A percentile compares a stretch with the other conserved stretches of the same genome.
Evolutionary conservation across 2,797 vertebrate genomes (phyloP).

Genomic region (Smutsia temminckii): DNA sequence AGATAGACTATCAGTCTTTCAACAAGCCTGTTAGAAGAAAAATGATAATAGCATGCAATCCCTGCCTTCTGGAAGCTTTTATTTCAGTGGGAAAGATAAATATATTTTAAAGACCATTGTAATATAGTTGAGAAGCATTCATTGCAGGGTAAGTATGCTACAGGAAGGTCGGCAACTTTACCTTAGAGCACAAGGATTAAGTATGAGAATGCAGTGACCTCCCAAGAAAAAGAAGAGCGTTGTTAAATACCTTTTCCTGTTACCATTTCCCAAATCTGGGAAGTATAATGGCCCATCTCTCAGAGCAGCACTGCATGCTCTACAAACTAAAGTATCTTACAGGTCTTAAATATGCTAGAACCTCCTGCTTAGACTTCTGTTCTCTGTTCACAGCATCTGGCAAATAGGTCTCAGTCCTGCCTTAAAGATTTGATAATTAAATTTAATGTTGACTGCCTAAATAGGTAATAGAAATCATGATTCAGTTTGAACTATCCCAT

Average conservation of each 20-base stretch:
- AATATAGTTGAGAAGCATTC: not conserved
- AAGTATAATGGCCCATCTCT: not conserved
- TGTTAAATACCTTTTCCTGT: not conserved
- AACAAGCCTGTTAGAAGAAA: slow-evolving; percentile 8
- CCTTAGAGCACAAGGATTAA: not conserved
- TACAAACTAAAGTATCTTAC: not conserved
- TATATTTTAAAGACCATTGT: not conserved
- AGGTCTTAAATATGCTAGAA: not conserved
- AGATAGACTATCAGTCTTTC: slow-evolving; percentile 15
- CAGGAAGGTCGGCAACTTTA: not conserved
- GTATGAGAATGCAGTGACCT: not conserved
- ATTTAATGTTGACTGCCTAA: not conserved
- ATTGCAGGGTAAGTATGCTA: not conserved
- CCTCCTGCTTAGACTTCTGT: not conserved
- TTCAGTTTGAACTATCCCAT: not conserved
- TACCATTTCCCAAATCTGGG: not conserved
- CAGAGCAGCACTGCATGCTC: not conserved
- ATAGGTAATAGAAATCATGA: slow-evolving; percentile 14
- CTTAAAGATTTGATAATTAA: slow-evolving; percentile 31
- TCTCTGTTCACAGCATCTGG: slow-evolving; percentile 28
- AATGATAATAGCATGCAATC: not conserved
- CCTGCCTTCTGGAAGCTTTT: slow-evolving; percentile 21
- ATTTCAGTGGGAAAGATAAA: not conserved
- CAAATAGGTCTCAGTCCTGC: not conserved
- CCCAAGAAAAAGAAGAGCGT: not conserved